Conservation (phyloP, 1,140 invertebrate species). For the Atta cephalotes region DNA sequence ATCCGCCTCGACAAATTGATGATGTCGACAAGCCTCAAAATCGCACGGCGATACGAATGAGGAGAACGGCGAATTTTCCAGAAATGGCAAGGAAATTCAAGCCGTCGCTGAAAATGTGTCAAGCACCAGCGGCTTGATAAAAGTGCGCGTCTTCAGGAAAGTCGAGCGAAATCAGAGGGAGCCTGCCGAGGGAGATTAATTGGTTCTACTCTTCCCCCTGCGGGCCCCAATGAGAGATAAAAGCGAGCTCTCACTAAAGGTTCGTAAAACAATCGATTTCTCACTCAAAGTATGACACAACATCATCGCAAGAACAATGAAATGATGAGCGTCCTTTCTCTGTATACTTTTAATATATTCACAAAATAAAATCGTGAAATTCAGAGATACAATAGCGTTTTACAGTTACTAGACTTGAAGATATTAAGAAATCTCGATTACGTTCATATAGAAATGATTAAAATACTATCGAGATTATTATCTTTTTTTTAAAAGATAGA, state of each 20-base stretch:
- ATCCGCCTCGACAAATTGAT: not conserved
- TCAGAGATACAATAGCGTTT: not conserved
- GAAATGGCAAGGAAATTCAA: constrained; percentile 55
- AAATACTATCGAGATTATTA: not conserved
- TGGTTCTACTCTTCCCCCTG: constrained; percentile 47
- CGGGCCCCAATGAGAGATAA: constrained; percentile 45
- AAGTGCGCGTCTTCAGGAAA: constrained; percentile 65
- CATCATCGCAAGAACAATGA: not conserved
- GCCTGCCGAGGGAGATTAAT: constrained; percentile 72
- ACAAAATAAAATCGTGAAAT: not conserved
- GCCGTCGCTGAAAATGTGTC: constrained; percentile 67
- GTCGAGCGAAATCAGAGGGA: constrained; percentile 62
- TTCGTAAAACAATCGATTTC: constrained; percentile 60
- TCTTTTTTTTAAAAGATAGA: not conserved
- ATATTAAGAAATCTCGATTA: no score
- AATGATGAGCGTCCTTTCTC: not conserved
- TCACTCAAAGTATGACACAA: not conserved
- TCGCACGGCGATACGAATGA: not conserved
- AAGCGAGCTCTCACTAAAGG: constrained; percentile 65
- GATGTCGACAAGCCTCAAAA: not conserved
- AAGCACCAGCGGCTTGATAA: constrained; percentile 73
- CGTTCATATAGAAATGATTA: no score
- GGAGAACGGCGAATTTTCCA: not conserved
- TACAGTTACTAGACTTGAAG: not conserved
- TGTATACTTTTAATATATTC: constrained; percentile 6